phyloP scores from a whole-genome alignment of 2,888 invertebrate species.

The Agrotis segetum region DNA sequence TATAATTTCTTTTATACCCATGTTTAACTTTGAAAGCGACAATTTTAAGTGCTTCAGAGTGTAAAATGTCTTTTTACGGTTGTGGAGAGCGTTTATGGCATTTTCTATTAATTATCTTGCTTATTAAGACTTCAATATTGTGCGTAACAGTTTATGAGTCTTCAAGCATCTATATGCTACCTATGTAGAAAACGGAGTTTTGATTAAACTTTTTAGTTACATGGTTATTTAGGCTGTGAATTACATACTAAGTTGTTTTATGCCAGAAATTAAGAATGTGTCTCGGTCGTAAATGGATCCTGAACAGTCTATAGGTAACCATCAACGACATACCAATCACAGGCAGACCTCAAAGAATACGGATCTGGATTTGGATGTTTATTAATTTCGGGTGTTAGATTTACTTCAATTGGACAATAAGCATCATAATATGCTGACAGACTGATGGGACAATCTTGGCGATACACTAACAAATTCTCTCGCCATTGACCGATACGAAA shows the following conservation, averaged over 20 bases:
- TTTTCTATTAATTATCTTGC: constrained; percentile 19
- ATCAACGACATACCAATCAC: too few species aligned
- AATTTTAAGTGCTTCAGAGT: constrained; percentile 37
- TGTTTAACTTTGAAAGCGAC: constrained; percentile 55
- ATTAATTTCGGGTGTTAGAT: too few species aligned
- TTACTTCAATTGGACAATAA: not conserved
- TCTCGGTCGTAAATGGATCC: too few species aligned
- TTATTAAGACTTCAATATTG: constrained; percentile 11
- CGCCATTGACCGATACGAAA: not conserved
- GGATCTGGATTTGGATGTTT: too few species aligned
- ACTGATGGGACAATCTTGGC: not conserved
- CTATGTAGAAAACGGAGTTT: too few species aligned
- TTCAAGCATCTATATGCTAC: not conserved
- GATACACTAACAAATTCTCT: not conserved
- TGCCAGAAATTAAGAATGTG: too few species aligned
- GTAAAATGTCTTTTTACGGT: constrained; percentile 52
- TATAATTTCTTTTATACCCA: constrained; percentile 61
- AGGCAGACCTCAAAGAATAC: too few species aligned
- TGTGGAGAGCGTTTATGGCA: constrained; percentile 13
- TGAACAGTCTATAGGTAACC: too few species aligned
- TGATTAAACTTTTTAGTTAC: too few species aligned
- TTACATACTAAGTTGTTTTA: too few species aligned
- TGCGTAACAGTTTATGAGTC: not conserved
- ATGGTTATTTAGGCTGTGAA: too few species aligned
- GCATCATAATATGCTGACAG: not conserved